These are phyloP conservation scores for Thaumetopoea pityocampa DNA, from an alignment of 1,140 invertebrate species.

Conservation along the genomic window DNA sequence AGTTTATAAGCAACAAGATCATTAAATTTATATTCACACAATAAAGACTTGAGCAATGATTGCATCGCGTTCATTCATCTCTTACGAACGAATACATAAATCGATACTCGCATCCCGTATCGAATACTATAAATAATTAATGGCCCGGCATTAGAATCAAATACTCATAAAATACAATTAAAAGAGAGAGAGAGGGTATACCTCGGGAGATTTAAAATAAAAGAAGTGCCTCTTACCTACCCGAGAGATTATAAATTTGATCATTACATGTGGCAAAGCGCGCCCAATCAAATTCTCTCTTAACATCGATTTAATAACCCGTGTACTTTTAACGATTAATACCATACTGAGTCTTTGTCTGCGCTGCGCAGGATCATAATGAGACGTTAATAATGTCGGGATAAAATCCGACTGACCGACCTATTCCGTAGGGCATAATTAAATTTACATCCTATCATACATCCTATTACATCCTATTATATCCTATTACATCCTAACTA, in stretches of 20 bases:
- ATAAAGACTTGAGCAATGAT: slow-evolving; percentile 41
- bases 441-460: slow-evolving; percentile 30
- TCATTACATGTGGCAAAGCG: slow-evolving; percentile 69
- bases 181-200: slow-evolving; percentile 71
- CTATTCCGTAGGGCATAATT: slow-evolving; percentile 18
- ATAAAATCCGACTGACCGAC: slow-evolving; percentile 12
- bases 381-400: slow-evolving; percentile 35
- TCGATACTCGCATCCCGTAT: slow-evolving; percentile 63
- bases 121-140: slow-evolving; percentile 75
- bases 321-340: slow-evolving; percentile 58
- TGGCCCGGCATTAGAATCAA: slow-evolving; percentile 73
- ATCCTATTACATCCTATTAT: slow-evolving; percentile 13
- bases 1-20: slow-evolving; percentile 16
- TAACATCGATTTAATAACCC: slow-evolving; percentile 67
- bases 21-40: slow-evolving; percentile 30
- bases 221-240: slow-evolving; percentile 69
- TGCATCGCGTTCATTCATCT: slow-evolving; percentile 53
- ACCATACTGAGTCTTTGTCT: slow-evolving; percentile 44
- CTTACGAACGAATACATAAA: slow-evolving; percentile 55
- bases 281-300: slow-evolving; percentile 61
- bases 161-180: slow-evolving; percentile 76
- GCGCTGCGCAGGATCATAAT: slow-evolving; percentile 18
- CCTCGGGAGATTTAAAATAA: slow-evolving; percentile 66
- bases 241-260: slow-evolving; percentile 73
- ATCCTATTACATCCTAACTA: no score